Evolutionary conservation across 2,113 vertebrate genomes (phyloP).

Genomic region (Bufo bufo): DNA sequence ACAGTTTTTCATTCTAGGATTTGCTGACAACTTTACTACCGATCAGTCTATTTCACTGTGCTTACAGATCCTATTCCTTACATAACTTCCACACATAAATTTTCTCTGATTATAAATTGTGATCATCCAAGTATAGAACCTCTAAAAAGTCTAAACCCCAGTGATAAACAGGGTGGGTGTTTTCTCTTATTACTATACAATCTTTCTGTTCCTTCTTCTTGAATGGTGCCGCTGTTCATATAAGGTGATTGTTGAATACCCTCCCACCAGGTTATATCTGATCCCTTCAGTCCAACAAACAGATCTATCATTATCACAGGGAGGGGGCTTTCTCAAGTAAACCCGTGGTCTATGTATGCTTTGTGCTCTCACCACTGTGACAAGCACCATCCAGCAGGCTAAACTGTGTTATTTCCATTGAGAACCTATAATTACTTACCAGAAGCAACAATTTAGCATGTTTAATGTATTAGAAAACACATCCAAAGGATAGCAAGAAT

Average conservation of each 20-base stretch:
- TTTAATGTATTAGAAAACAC: constrained; percentile 68
- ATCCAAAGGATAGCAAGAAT: constrained; percentile 60
- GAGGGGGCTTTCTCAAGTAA: constrained; percentile 66
- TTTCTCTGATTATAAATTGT: background rate
- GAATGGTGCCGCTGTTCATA: constrained; percentile 51
- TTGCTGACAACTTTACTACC: background rate
- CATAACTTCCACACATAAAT: background rate
- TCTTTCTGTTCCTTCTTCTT: constrained; percentile 56
- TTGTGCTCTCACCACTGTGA: constrained; percentile 65
- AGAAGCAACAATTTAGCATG: constrained; percentile 65
- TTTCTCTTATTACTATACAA: constrained; percentile 53
- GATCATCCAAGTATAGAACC: background rate
- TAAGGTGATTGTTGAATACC: constrained; percentile 57
- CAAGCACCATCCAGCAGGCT: constrained; percentile 68
- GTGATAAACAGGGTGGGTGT: background rate
- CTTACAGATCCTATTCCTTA: background rate
- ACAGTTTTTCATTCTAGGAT: background rate
- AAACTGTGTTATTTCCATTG: constrained; percentile 68
- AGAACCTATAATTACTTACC: constrained; percentile 75
- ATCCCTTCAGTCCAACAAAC: constrained; percentile 42
- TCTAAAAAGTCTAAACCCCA: background rate
- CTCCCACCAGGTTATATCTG: constrained; percentile 55
- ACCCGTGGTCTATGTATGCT: constrained; percentile 54
- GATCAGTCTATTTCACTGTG: background rate
- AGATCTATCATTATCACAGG: constrained; percentile 70